Evolutionary conservation across 2,113 vertebrate genomes (phyloP).

Genomic region (Scytalopus superciliaris): DNA sequence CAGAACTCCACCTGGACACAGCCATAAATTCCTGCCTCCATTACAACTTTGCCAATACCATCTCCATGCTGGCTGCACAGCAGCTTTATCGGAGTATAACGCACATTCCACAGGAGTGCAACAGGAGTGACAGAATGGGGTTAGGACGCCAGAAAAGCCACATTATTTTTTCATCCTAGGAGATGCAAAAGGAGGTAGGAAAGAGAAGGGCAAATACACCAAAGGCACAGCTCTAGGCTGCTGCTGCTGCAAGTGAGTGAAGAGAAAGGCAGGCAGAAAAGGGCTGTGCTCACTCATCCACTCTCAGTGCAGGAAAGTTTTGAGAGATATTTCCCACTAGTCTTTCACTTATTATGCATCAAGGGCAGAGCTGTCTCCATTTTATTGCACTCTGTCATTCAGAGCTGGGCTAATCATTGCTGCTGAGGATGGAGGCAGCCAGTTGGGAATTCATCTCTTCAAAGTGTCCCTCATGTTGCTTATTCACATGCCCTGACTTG

Average conservation of each 20-base stretch:
- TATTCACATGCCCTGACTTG: background rate
- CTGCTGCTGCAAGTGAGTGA: background rate
- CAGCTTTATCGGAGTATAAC: constrained; percentile 76
- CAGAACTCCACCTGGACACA: constrained; percentile 61
- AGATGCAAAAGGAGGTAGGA: background rate
- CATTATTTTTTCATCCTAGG: constrained; percentile 38
- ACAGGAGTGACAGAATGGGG: constrained; percentile 86
- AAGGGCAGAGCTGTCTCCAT: constrained; percentile 32
- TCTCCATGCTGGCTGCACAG: constrained; percentile 76
- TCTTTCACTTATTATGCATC: background rate
- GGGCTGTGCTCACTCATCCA: background rate
- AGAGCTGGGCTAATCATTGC: constrained; percentile 24
- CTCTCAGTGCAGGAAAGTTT: background rate
- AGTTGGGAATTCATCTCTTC: background rate
- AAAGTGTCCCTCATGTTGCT: background rate
- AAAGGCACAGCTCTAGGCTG: background rate
- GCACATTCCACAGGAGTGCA: constrained; percentile 68
- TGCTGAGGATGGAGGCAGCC: background rate
- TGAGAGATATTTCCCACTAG: background rate
- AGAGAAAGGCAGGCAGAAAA: background rate
- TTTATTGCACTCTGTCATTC: constrained; percentile 45
- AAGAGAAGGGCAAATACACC: background rate
- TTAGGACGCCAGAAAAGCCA: constrained; percentile 73
- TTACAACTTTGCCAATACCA: constrained; percentile 78
- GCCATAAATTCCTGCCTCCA: constrained; percentile 77